Base-by-base conservation (phyloP, 2,797 vertebrate genomes). In the Craterocephalus amniculus region DNA sequence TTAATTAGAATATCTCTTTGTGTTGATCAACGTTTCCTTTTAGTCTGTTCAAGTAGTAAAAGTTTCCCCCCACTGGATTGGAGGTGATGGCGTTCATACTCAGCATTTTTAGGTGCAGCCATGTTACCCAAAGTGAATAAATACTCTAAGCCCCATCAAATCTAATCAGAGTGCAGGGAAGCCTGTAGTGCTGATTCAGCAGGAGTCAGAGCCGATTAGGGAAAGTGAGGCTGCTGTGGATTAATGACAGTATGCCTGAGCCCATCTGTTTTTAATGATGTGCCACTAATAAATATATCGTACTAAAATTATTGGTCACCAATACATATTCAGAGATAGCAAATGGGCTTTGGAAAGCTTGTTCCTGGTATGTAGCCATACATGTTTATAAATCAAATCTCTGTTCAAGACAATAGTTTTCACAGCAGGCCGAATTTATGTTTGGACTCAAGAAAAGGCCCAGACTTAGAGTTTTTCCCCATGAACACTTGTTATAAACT, bases 131-230 rank as follows among this genome's bases (percentile, higher is more conserved):
- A 72, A 68, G 72, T 75, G 65, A 85, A 82, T 80, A 70, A 76
- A 86, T 11, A 67, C 81, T 79, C 61, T 87, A 83, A 88, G 78
- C 81, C 59, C 74, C 79, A 78, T 83, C 86, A 86, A 71, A 76
- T 87, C 83, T 90, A 90, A 92, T 91, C 88, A 83, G 80, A 83
- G 80, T 67, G 66, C 64, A 80, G 79, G 63, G 63, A 78, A 83
- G 83, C 59, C 72, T 58, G 70, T 32, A 20, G 62, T 77, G 88
- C 85, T 89, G 92, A 90, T 55, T 90, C 89, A 92, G 85, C 85
- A 79, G 79, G 76, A 89, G 84, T 85, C 79, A 48, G 79, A 92
- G 80, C 82, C 76, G 89, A 88, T 91, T 90, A 90, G 71, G 56
- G 85, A 86, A 84, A 87, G 84, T 79, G 88, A 88, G 69, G 72